Evolutionary conservation across 2,888 invertebrate species (phyloP).

Genomic region (Patella depressa): DNA sequence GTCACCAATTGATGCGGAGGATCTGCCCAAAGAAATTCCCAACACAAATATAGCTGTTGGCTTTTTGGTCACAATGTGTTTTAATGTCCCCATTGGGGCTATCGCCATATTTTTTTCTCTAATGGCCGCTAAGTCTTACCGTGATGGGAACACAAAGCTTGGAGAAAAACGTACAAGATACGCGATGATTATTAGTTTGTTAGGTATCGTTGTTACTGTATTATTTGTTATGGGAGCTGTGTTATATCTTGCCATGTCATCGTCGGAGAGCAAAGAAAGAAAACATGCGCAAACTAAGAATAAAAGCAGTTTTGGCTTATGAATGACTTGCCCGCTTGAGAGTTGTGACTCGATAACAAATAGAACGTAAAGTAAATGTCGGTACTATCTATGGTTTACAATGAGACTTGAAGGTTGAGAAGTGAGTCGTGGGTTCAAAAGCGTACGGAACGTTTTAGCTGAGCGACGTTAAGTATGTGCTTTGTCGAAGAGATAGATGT

Average conservation of each 20-base stretch:
- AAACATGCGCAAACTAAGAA: too few species aligned
- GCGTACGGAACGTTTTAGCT: too few species aligned
- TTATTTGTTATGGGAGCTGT: slow-evolving; percentile 46
- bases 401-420: too few species aligned
- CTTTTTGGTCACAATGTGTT: slow-evolving; percentile 48
- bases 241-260: slow-evolving; percentile 36
- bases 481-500: too few species aligned
- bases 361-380: too few species aligned
- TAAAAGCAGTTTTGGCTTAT: too few species aligned
- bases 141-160: slow-evolving; percentile 39
- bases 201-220: slow-evolving; percentile 48
- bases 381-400: too few species aligned
- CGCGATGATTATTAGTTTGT: slow-evolving; percentile 45
- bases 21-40: slow-evolving; percentile 23
- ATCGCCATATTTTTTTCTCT: slow-evolving; percentile 48
- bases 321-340: too few species aligned
- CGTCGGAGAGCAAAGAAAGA: neutral
- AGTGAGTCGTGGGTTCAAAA: too few species aligned
- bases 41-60: slow-evolving; percentile 49
- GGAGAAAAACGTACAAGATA: slow-evolving; percentile 42
- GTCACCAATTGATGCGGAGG: neutral
- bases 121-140: slow-evolving; percentile 44
- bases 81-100: slow-evolving; percentile 46
- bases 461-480: too few species aligned
- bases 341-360: too few species aligned